These are phyloP conservation scores for Bombus terrestris DNA, from an alignment of 1,140 invertebrate species.

Conservation along the genomic window DNA sequence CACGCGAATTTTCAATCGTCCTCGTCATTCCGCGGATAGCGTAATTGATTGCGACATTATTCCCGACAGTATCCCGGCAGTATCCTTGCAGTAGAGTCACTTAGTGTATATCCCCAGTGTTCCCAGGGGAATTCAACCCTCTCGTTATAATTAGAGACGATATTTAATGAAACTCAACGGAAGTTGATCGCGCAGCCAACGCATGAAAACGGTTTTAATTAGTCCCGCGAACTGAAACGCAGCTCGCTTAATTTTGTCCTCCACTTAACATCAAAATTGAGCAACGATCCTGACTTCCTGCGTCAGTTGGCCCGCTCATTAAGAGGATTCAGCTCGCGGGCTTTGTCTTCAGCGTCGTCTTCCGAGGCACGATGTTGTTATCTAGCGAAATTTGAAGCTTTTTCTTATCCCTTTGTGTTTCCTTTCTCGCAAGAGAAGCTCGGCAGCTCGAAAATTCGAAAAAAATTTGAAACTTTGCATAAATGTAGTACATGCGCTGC, in stretches of 20 bases:
- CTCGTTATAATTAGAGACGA: conserved; percentile 34
- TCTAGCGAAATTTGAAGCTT: background rate
- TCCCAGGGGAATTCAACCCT: background rate
- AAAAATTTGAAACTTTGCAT: too few relatives aligned
- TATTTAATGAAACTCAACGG: conserved; percentile 47
- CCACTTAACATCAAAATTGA: conserved; percentile 45
- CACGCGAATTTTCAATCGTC: background rate
- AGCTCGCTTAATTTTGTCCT: conserved; percentile 49
- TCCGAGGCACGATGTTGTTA: background rate
- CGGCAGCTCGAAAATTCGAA: too few relatives aligned
- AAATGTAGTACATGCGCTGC: too few relatives aligned
- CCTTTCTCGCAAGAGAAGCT: background rate
- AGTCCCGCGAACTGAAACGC: conserved; percentile 25
- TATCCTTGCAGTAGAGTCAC: background rate
- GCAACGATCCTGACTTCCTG: conserved; percentile 29
- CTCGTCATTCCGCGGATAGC: background rate
- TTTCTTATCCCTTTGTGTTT: background rate
- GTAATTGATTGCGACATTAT: conserved; percentile 26
- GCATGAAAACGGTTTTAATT: conserved; percentile 50
- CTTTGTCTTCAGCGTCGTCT: conserved; percentile 10
- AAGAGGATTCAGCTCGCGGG: conserved; percentile 25
- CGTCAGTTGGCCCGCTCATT: conserved; percentile 40
- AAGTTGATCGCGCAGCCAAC: conserved; percentile 28
- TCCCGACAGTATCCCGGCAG: background rate
- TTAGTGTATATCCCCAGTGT: background rate